Conservation (phyloP, 2,113 vertebrate genomes). For the Nyctereutes procyonoides region DNA sequence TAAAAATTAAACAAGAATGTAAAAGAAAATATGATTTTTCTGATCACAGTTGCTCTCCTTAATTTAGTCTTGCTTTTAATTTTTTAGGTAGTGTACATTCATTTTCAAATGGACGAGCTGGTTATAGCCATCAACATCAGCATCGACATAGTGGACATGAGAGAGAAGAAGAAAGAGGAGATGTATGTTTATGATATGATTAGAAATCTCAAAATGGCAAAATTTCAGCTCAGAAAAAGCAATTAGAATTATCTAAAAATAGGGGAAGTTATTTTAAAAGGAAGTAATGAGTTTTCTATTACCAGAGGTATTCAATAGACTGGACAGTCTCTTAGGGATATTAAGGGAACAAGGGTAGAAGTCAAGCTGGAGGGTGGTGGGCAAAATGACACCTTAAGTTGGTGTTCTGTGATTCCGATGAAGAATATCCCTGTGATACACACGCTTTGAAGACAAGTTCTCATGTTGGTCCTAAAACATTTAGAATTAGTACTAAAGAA, state of each 20-base stretch:
- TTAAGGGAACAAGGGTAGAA: neutral
- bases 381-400: neutral
- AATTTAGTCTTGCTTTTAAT: slow-evolving; percentile 68
- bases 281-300: slow-evolving; percentile 1
- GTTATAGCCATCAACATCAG: slow-evolving; percentile 92
- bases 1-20: neutral
- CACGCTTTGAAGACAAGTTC: neutral
- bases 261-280: slow-evolving; percentile 45
- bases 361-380: neutral
- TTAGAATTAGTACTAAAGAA: slow-evolving; percentile 11
- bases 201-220: slow-evolving; percentile 12
- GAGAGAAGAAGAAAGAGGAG: slow-evolving; percentile 95
- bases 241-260: slow-evolving; percentile 55
- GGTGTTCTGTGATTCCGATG: neutral
- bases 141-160: slow-evolving; percentile 92
- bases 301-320: neutral
- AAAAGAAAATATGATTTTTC: neutral
- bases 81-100: slow-evolving; percentile 92
- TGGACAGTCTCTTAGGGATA: neutral
- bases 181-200: slow-evolving; percentile 88
- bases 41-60: neutral
- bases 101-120: slow-evolving; percentile 94
- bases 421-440: neutral
- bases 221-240: slow-evolving; percentile 41
- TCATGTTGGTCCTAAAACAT: neutral